Evolutionary conservation across 2,888 invertebrate species (phyloP).

Genomic region (Macrosiphum euphorbiae): DNA sequence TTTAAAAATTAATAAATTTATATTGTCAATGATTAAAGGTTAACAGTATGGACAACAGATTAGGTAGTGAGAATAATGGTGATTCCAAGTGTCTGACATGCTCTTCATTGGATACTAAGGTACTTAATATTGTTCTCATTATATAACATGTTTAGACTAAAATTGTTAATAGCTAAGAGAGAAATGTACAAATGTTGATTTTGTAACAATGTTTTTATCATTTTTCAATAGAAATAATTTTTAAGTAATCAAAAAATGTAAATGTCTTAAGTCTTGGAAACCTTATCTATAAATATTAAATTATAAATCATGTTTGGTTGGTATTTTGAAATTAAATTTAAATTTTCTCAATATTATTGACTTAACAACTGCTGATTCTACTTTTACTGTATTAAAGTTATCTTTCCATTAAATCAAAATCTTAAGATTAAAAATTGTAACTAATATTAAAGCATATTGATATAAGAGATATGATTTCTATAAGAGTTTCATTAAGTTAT

Average conservation of each 20-base stretch:
- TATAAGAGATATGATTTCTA: too few species aligned
- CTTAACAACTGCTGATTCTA: not conserved
- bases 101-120: conserved; percentile 80
- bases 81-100: conserved; percentile 80
- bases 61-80: conserved; percentile 57
- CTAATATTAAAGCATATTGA: too few species aligned
- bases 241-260: not conserved
- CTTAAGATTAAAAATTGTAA: not conserved
- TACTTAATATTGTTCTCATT: conserved; percentile 69
- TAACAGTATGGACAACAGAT: conserved; percentile 52
- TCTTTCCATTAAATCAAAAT: not conserved
- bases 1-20: conserved; percentile 18
- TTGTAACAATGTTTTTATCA: not conserved
- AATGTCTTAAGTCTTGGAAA: too few species aligned
- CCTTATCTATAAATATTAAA: too few species aligned
- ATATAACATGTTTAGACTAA: not conserved
- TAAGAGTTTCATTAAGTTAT: too few species aligned
- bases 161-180: not conserved
- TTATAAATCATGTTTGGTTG: too few species aligned
- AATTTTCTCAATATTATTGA: too few species aligned
- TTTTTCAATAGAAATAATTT: not conserved
- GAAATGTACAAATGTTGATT: not conserved
- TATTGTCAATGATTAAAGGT: conserved; percentile 34
- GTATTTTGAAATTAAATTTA: not conserved
- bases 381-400: not conserved